These are phyloP conservation scores for Pangasius macronema DNA, from an alignment of 2,797 vertebrate species.

Conservation along the genomic window DNA sequence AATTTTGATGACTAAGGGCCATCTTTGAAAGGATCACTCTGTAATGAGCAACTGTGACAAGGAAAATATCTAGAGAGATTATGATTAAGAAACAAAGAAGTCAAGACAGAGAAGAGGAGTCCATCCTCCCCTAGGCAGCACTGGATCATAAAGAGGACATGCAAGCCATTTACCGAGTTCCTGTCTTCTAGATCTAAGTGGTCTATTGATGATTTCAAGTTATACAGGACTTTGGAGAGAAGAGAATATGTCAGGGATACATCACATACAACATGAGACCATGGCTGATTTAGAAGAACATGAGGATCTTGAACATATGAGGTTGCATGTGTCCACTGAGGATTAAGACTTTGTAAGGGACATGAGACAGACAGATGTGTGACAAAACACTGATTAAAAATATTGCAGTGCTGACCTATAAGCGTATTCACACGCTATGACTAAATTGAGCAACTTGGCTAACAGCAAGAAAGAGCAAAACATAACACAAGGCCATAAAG, in stretches of 20 bases:
- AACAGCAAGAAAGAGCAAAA: background rate
- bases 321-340: background rate
- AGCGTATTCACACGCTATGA: background rate
- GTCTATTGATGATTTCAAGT: background rate
- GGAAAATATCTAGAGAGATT: background rate
- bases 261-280: too few species aligned
- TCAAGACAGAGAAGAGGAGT: background rate
- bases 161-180: background rate
- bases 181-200: background rate
- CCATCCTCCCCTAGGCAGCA: background rate
- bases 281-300: background rate
- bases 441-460: background rate
- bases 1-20: constrained; percentile 11
- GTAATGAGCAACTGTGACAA: background rate
- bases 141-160: background rate
- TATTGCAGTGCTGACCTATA: background rate
- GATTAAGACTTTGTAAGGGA: background rate
- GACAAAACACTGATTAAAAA: background rate
- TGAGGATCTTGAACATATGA: background rate
- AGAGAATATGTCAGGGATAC: background rate
- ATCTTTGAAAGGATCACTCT: background rate
- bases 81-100: constrained; percentile 1
- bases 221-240: background rate
- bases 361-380: background rate
- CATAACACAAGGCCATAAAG: background rate